Evolutionary conservation across 2,797 vertebrate genomes (phyloP), one percentile per base, ranked within the genome.

Genomic region (Rachycentron canadum): DNA sequence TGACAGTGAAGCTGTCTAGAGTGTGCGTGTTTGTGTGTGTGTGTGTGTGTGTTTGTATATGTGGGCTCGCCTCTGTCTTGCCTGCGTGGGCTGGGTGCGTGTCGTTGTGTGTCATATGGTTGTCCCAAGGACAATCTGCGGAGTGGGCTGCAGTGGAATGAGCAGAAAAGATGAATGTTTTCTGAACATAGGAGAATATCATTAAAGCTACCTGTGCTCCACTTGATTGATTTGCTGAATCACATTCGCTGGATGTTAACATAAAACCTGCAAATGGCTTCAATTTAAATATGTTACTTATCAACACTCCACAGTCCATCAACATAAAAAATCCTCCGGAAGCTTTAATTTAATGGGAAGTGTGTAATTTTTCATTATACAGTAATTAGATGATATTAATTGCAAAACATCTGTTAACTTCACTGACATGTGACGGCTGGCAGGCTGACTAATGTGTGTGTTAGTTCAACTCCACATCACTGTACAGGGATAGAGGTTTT

Each of bases 361-460:
- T 47, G 75, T 79, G 88, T 85, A 67, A 93, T 95, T 93, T 94
- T 93, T 93, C 91, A 93, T 84, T 79, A 73, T 69, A 66, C 81
- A 80, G 85, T 94, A 93, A 95, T 93, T 94, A 94, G 86, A 80
- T 76, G 69, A 75, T 87, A 89, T 92, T 94, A 92, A 94, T 92
- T 89, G 74, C 78, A 71, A 90, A 92, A 88, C 89, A 93, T 93
- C 86, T 69, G 76, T 91, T 84, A 87, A 85, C 52, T 81, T 86
- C 38, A 78, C 65, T 81, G 89, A 90, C 81, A 67, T 72, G 65
- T 79, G 82, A 83, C 64, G 53, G 67, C 79, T 91, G 88, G 79
- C 89, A 83, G 34, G 56, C 80, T 83, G 84, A 91, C 40, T 88
- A 69, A 91, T 88, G 79, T 34, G 56, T 81, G 47, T 8, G 60